Evolutionary conservation across 2,113 vertebrate genomes (phyloP).

Genomic region (Sceloporus tristichus): DNA sequence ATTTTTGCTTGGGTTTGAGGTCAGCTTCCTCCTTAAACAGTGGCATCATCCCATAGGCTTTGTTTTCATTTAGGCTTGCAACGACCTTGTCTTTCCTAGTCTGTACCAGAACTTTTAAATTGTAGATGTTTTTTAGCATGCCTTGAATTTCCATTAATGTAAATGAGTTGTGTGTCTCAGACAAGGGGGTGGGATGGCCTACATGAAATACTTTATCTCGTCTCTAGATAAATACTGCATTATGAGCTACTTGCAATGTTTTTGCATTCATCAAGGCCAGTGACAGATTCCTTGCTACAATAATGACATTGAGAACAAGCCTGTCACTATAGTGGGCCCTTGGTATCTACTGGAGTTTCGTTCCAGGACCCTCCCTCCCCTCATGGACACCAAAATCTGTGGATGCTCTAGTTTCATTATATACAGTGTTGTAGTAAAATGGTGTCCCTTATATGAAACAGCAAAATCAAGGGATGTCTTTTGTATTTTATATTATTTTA

Average conservation of each 20-base stretch:
- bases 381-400: no score
- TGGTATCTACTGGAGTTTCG: no score
- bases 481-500: no score
- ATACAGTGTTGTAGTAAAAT: no score
- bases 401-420: no score
- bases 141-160: neutral
- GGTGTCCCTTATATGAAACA: no score
- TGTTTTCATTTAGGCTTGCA: slow-evolving; percentile 37
- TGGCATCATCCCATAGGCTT: slow-evolving; percentile 20
- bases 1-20: slow-evolving; percentile 37
- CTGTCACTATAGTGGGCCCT: neutral
- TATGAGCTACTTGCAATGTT: neutral
- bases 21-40: neutral
- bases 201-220: neutral
- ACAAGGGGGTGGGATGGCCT: neutral
- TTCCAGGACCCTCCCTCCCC: no score
- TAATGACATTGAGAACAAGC: neutral
- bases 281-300: neutral
- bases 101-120: slow-evolving; percentile 29
- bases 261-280: neutral
- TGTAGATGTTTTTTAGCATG: slow-evolving; percentile 2
- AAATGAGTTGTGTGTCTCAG: neutral
- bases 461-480: no score
- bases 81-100: slow-evolving; percentile 35
- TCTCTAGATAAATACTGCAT: neutral